Base-by-base conservation (phyloP, 1,140 invertebrate genomes). In the Dreissena polymorpha region DNA sequence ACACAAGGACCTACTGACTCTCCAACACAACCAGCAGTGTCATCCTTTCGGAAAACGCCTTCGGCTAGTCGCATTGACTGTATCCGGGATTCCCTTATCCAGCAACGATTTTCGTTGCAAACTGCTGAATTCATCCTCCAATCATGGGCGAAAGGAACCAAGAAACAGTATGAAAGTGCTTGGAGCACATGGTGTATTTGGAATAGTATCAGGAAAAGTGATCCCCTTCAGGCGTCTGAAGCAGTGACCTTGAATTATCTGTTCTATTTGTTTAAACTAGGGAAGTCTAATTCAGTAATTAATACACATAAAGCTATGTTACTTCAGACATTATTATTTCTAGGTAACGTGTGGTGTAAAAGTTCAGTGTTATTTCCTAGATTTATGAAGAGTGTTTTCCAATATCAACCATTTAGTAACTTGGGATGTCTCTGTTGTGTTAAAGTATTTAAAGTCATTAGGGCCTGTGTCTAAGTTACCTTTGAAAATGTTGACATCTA, bases 1-100 rank as follows among this genome's bases (percentile, higher is more conserved):
- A 57, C 79, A 82, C 68, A 65, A 39, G 14, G 55, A 84, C 67
- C 77, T 79, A 16, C 23, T 78, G 27, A 18, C 53, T 10, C 50
- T 85, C 39, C 64, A 74, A 0, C 77, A 71, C 74, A 78, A 50
- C 21, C 2, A 21, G 23, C 57, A 16, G 55, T n/a, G 0, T 50
- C 80, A 87, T 81, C 70, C 70, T 16, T 29, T 83, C 27, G 51
- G n/a, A 57, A 79, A 63, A 53, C 70, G 50, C 27, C 21, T 84
- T n/a, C 8, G 18, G 12, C 60, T 86, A 2, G 51, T 71, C 53
- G 72, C 57, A 72, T 78, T 64, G 64, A 64, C 18, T n/a, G 71
- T 86, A 53, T 86, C 82, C 27, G 85, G 78, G 27, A 63, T 53
- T 0, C n/a, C 2, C 64, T 77, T 23, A 18, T n/a, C 16, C 16